Base-by-base conservation (phyloP, 1,140 invertebrate genomes). In the Sipha flava region DNA sequence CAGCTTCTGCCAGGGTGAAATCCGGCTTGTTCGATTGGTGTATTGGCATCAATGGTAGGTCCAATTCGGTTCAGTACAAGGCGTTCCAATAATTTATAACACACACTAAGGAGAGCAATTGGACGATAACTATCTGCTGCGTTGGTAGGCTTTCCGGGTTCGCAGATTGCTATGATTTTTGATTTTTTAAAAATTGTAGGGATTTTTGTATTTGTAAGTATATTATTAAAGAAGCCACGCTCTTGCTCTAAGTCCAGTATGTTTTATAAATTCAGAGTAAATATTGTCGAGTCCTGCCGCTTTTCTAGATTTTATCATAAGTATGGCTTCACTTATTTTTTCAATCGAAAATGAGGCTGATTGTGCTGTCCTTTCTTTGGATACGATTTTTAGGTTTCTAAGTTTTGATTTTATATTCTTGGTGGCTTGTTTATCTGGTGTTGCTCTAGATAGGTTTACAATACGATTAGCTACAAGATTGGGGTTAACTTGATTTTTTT, bases 71-170 rank as follows among this genome's bases (percentile, higher is more conserved):
- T 77, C 37, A 81, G 70, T 7, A 80, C 23, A 21, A 81, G 45
- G 10, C 81, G 16, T 59, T 81, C 81, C 37, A 80, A 34, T 26
- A 70, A 26, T 80, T 81, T 81, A 34, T 66, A 81, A 29, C 70
- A 64, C 34, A 73, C 54, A 23, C 66, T 70, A 14, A 79, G 72
- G 16, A 81, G 79, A 12, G 79, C 72, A n/a, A 81, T 73, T 3
- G 79, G 79, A 16, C 66, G 77, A 23, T 70, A 81, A 7, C 68
- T 81, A 45, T 80, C 23, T 45, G 81, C 64, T 75, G 80, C 79
- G 40, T 34, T 80, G 1, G 81, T 47, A 3, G 66, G 79, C 68
- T 81, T 81, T 49, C 81, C 79, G 4, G 81, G 81, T 80, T 81
- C 80, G 7, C 80, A 64, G 1, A 80, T 49, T 40, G 81, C 79